These are phyloP conservation scores for Plusia festucae DNA, from an alignment of 2,888 invertebrate species.

Conservation along the genomic window DNA sequence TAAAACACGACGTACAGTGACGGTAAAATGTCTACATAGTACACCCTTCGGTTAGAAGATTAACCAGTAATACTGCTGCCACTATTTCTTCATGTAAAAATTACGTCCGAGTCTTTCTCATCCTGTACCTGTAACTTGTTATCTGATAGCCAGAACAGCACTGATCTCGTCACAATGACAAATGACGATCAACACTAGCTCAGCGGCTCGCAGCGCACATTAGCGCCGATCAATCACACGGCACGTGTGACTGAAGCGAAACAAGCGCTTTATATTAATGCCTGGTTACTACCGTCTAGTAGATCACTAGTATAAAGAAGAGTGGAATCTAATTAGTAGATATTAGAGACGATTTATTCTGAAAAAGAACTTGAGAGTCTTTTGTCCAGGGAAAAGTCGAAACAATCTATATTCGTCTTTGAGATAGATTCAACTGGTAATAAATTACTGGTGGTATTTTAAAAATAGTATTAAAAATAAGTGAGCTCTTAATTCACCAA, in stretches of 20 bases:
- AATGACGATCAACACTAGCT: conserved; percentile 32
- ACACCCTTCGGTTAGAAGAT: no score
- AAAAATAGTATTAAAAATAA: no score
- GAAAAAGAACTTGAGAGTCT: background rate
- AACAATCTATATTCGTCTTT: no score
- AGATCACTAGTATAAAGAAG: background rate
- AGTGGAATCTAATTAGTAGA: background rate
- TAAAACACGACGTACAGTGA: no score
- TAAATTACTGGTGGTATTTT: no score
- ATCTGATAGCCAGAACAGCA: background rate
- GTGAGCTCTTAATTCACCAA: no score
- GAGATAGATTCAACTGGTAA: no score
- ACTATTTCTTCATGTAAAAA: no score
- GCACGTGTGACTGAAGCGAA: conserved; percentile 66
- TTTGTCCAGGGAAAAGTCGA: no score
- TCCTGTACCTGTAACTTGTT: background rate
- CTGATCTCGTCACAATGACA: conserved; percentile 29
- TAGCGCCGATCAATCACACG: conserved; percentile 72
- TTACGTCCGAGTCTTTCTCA: no score
- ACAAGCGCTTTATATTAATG: conserved; percentile 31
- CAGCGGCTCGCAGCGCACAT: conserved; percentile 50
- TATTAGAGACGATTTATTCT: background rate
- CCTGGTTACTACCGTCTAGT: conserved; percentile 4
- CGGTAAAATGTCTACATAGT: no score
- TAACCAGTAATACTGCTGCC: no score